These are phyloP conservation scores for Philopotamus ludificatus DNA, from an alignment of 1,140 invertebrate genomes.

Conservation along the genomic window DNA sequence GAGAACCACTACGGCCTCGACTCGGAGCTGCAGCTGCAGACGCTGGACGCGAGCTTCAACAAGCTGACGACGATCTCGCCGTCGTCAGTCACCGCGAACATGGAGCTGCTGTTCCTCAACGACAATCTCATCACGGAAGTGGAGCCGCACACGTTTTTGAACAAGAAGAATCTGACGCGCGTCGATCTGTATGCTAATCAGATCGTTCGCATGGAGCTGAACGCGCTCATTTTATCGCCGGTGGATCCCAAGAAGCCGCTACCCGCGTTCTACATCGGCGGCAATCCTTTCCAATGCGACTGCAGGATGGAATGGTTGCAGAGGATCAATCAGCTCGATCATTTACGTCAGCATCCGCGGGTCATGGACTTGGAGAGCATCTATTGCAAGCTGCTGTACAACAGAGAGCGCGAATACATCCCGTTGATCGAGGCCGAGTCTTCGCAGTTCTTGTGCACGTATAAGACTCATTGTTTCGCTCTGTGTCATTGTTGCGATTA, in stretches of 20 bases:
- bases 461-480: constrained; percentile 90
- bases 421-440: constrained; percentile 80
- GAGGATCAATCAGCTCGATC: constrained; percentile 73
- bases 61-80: constrained; percentile 70
- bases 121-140: constrained; percentile 78
- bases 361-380: constrained; percentile 90
- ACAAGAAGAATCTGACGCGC: constrained; percentile 77
- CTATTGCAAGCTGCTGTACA: constrained; percentile 86
- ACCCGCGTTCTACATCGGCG: constrained; percentile 84
- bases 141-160: constrained; percentile 78
- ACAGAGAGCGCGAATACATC: constrained; percentile 75
- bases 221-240: constrained; percentile 70
- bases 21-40: constrained; percentile 68
- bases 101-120: constrained; percentile 78
- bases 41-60: constrained; percentile 81
- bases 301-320: constrained; percentile 88
- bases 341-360: constrained; percentile 77
- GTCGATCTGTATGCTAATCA: constrained; percentile 86
- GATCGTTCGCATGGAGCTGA: constrained; percentile 78
- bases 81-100: constrained; percentile 70
- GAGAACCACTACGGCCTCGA: constrained; percentile 74
- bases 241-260: constrained; percentile 66
- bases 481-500: constrained; percentile 93
- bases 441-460: constrained; percentile 88
- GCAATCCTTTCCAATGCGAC: constrained; percentile 85